Evolutionary conservation across 2,113 vertebrate species (phyloP).

Genomic region (Falcunculus frontatus): DNA sequence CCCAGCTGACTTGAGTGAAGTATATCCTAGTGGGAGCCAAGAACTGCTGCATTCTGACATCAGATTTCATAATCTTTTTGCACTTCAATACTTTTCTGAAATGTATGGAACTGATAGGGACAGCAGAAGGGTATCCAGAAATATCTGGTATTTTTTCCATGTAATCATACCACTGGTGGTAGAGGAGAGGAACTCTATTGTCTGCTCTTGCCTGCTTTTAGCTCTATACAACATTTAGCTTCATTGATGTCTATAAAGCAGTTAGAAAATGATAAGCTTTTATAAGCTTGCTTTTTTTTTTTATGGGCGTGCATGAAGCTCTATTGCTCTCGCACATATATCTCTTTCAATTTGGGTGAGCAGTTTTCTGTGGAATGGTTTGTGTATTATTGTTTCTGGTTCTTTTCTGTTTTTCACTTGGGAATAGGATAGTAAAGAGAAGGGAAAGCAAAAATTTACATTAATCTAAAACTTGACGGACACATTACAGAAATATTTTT

Average conservation of each 20-base stretch:
- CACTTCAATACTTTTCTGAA: neutral
- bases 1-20: neutral
- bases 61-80: neutral
- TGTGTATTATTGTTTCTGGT: neutral
- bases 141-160: neutral
- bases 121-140: neutral
- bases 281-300: neutral
- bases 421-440: neutral
- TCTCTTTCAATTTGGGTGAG: fast-evolving
- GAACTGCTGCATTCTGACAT: neutral
- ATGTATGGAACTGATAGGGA: neutral
- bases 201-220: neutral
- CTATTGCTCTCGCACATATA: neutral
- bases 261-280: neutral
- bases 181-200: neutral
- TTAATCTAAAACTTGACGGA: neutral
- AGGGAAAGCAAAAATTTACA: neutral
- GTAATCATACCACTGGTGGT: neutral
- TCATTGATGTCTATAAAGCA: neutral
- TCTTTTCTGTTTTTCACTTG: neutral
- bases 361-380: neutral
- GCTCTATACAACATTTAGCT: neutral
- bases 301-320: neutral
- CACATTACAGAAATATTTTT: neutral
- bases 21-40: neutral